A percentile compares a stretch with the other conserved stretches of the same genome.
Conservation (phyloP, 1,140 invertebrate genomes). For the Dendroctonus valens region DNA sequence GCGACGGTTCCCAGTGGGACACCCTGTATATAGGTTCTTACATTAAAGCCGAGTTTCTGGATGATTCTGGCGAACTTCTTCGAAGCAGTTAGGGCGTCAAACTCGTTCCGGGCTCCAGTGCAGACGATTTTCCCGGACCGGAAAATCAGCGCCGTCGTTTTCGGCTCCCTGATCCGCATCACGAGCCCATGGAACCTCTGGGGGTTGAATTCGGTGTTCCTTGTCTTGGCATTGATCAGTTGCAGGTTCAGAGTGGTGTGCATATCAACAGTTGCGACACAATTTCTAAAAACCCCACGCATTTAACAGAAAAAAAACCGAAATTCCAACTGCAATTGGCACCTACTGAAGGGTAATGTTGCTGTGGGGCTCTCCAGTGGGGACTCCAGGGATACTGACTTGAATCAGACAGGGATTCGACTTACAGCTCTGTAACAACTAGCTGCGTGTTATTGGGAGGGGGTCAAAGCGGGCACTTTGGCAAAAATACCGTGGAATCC, state of each 20-base stretch:
- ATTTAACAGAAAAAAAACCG: slow-evolving; percentile 1
- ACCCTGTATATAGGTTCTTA: too few species aligned
- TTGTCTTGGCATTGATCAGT: slow-evolving; percentile 91
- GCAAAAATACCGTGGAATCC: not conserved
- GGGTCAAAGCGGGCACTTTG: not conserved
- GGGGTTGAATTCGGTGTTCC: slow-evolving; percentile 99
- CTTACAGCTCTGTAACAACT: slow-evolving; percentile 18
- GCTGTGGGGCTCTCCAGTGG: slow-evolving; percentile 44
- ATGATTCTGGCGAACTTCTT: slow-evolving; percentile 98
- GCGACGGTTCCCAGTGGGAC: too few species aligned
- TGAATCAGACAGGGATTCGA: slow-evolving; percentile 38
- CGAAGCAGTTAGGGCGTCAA: slow-evolving; percentile 87
- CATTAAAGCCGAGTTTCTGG: slow-evolving; percentile 95
- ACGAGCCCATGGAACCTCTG: slow-evolving; percentile 97
- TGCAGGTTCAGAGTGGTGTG: slow-evolving; percentile 83
- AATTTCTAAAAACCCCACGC: slow-evolving; percentile 64
- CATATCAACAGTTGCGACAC: slow-evolving; percentile 93
- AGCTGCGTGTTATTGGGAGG: not conserved
- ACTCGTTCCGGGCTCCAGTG: slow-evolving; percentile 96
- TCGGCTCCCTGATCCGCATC: slow-evolving; percentile 95
- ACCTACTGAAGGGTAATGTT: slow-evolving; percentile 48
- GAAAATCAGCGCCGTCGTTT: slow-evolving; percentile 97
- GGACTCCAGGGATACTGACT: slow-evolving; percentile 43
- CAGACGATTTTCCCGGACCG: slow-evolving; percentile 98
- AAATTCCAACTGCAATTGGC: not conserved